Conservation (phyloP, 2,888 invertebrate species). For the Xanthia togata region DNA sequence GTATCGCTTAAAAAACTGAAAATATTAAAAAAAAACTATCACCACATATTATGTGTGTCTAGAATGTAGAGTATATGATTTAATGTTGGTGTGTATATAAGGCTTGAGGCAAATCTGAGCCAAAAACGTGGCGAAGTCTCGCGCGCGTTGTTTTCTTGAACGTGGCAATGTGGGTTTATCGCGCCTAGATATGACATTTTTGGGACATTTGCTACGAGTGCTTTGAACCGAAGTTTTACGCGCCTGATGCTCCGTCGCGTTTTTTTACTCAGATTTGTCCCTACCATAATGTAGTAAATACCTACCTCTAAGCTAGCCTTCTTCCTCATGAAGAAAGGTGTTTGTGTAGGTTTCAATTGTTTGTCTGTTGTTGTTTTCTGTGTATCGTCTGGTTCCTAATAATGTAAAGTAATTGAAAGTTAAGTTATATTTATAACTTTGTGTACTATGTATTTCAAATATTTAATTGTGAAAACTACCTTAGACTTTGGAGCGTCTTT, state of each 20-base stretch:
- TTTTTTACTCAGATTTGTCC: no score
- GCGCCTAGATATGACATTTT: not conserved
- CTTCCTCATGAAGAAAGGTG: constrained; percentile 75
- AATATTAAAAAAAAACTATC: not conserved
- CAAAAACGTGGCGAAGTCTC: not conserved
- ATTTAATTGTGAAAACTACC: constrained; percentile 39
- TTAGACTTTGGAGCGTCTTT: constrained; percentile 49
- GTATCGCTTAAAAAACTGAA: not conserved
- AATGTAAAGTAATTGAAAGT: constrained; percentile 48
- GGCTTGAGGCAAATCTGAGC: constrained; percentile 16
- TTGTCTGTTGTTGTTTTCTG: constrained; percentile 65
- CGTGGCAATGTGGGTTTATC: not conserved
- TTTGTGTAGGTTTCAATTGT: constrained; percentile 68
- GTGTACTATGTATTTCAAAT: constrained; percentile 1
- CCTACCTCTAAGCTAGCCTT: constrained; percentile 75
- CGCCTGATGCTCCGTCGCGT: no score
- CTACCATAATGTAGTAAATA: constrained; percentile 34
- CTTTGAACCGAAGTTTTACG: no score
- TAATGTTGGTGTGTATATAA: constrained; percentile 5
- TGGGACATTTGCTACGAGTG: no score
- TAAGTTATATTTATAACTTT: constrained; percentile 17
- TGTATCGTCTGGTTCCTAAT: constrained; percentile 73
- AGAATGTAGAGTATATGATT: constrained; percentile 23
- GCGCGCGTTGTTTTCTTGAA: not conserved
- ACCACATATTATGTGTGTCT: constrained; percentile 24